Evolutionary conservation across 2,888 invertebrate genomes (phyloP), one percentile per base, ranked within the genome.

Genomic region (Melieria omissa): DNA sequence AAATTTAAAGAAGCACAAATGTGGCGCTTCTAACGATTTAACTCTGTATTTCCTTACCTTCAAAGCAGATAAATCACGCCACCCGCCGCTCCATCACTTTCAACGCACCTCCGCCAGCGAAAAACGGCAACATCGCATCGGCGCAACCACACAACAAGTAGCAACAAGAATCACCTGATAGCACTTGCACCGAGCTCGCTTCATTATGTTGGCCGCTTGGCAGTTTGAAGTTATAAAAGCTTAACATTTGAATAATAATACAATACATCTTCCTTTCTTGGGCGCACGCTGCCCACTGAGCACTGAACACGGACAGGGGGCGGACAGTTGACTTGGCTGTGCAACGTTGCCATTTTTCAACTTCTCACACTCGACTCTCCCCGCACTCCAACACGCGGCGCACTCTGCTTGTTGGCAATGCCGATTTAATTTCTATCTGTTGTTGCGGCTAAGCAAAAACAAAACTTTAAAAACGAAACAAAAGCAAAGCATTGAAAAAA

Each of bases 391-490:
- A 8, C 14, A 6, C 52, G 4, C 4, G 0, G 12, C 14, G 8
- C 8, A 52, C 52, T 52, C 52, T 52, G 14, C 52, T 52, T n/a
- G 52, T 52, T 52, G n/a, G n/a, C 52, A 52, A 52, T 42, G 29
- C 52, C 49, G 68, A 61, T 68, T 61, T 61, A 60, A 68, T 68
- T 61, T 68, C 68, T 68, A 68, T 52, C 68, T 68, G 61, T 62
- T 68, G 47, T 8, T 47, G 41, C 16, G 5, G 46, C 14, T 41
- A 7, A 57, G 5, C 5, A 16, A 47, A 4, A 12, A 29, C 1
- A 8, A n/a, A 47, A n/a, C 29, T 29, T 29, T 29, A 29, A 29
- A 29, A 29, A 45, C n/a, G 47, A 46, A 46, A 5, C 45, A 65
- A 52, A 10, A 54, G 44, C 6, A 16, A 16, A 10, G n/a, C 16